Evolutionary conservation across 2,888 invertebrate species (phyloP), one percentile per base, ranked within the genome.

Genomic region (Plagodis pulveraria): DNA sequence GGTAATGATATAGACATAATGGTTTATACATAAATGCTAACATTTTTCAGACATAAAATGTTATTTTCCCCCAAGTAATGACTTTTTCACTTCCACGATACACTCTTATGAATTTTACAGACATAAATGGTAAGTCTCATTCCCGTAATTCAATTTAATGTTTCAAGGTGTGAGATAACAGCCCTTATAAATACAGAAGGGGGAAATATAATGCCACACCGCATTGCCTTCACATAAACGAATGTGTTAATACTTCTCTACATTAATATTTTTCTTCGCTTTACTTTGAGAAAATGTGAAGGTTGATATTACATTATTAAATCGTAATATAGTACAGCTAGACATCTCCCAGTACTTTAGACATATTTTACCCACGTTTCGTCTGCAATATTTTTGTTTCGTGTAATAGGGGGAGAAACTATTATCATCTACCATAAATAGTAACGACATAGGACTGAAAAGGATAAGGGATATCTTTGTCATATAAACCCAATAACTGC

Each of bases 61-160:
- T 43, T 6, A 12, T 43, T 11, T 12, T n/a, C 6, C 12, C n/a
- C 42, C 42, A 12, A 43, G n/a, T 43, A 11, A 1, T 22, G 12
- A 5, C 6, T 12, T n/a, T 43, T 12, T 6, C 9, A 8, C 6
- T 38, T 38, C 38, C 38, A 6, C 2, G 6, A 6, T 38, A 6
- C 38, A 38, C 38, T 38, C 38, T 38, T 38, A 22, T 22, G 22
- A 45, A 33, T n/a, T 32, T 45, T 6, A n/a, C 46, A n/a, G 4
- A 22, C 22, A 2, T n/a, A 45, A n/a, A 65, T 54, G 59, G 40
- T 49, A 59, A 65, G 54, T 58, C 58, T 58, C 54, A 52, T 48
- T 50, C 49, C 72, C 68, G 71, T 74, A 73, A 73, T 73, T 77
- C 73, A 72, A 68, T 69, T 66, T 76, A 74, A 76, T 75, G 69